These are phyloP conservation scores for Sogatella furcifera DNA, from an alignment of 1,140 invertebrate species.

Conservation along the genomic window DNA sequence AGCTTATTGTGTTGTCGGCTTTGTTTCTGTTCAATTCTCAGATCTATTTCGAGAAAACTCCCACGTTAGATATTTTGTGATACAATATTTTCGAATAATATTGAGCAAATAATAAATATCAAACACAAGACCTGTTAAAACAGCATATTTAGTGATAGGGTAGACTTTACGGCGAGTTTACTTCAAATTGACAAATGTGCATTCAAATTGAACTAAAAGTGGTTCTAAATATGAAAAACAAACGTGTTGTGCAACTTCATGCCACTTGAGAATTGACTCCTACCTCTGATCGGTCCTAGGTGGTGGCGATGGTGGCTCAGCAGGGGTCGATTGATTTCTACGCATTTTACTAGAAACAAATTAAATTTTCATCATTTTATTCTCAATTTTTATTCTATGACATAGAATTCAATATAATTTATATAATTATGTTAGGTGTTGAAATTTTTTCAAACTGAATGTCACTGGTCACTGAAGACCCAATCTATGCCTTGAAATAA, in stretches of 20 bases:
- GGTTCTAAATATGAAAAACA: not conserved
- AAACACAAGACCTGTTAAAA: not conserved
- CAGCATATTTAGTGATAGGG: not conserved
- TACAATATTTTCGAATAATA: not conserved
- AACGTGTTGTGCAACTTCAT: too few species aligned
- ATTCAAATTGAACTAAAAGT: not conserved
- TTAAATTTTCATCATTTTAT: too few species aligned
- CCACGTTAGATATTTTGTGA: not conserved
- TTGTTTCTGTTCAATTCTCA: not conserved
- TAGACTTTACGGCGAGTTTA: not conserved
- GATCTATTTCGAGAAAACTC: not conserved
- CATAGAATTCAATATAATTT: too few species aligned
- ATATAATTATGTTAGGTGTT: too few species aligned
- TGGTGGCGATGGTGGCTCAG: constrained; percentile 12
- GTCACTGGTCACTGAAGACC: too few species aligned
- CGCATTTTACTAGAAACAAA: constrained; percentile 12
- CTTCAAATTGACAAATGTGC: not conserved
- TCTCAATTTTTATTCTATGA: too few species aligned
- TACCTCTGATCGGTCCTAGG: not conserved
- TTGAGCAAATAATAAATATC: not conserved
- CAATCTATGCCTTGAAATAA: too few species aligned
- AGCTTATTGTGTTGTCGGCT: too few species aligned
- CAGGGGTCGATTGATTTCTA: constrained; percentile 16
- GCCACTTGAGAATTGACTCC: not conserved
- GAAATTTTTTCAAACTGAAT: too few species aligned